Percentiles rank a stretch among this genome's conserved stretches.
These are phyloP conservation scores for Tolmerus cingulatus DNA, from an alignment of 2,888 invertebrate species.

Conservation along the genomic window DNA sequence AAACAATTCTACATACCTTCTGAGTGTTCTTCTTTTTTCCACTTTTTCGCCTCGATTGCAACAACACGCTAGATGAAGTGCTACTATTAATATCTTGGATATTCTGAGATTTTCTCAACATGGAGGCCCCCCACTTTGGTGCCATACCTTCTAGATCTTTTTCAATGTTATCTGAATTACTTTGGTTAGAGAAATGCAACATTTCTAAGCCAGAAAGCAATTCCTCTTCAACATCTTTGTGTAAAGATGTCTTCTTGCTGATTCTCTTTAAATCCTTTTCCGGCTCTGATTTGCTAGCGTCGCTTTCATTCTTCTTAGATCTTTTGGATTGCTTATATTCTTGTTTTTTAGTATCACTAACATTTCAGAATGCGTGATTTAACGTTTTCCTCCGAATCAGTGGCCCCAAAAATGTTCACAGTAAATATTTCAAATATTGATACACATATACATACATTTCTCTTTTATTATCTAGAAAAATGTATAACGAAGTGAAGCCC, in stretches of 20 bases:
- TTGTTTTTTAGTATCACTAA: not conserved
- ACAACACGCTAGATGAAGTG: conserved; percentile 47
- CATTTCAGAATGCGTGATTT: conserved; percentile 63
- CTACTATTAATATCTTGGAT: conserved; percentile 61
- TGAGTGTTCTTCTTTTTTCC: not conserved
- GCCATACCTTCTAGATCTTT: conserved; percentile 71
- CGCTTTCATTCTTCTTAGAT: not conserved
- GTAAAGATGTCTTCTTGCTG: not conserved
- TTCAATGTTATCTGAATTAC: conserved; percentile 67
- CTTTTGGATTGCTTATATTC: not conserved
- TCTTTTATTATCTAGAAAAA: too few species aligned
- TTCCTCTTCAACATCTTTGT: not conserved
- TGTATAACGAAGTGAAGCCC: too few species aligned
- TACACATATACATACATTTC: too few species aligned
- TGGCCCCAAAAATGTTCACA: too few species aligned
- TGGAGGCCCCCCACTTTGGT: conserved; percentile 74
- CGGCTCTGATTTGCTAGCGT: not conserved
- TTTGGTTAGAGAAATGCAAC: conserved; percentile 48
- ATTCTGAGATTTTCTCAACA: conserved; percentile 73
- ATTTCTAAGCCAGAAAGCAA: conserved; percentile 36
- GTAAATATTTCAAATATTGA: too few species aligned
- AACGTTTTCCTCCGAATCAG: conserved; percentile 67
- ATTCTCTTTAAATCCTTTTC: not conserved
- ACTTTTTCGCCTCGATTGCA: not conserved
- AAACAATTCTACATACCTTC: not conserved